These are phyloP conservation scores for Ochropleura plecta DNA, from an alignment of 2,888 invertebrate species.

Conservation along the genomic window DNA sequence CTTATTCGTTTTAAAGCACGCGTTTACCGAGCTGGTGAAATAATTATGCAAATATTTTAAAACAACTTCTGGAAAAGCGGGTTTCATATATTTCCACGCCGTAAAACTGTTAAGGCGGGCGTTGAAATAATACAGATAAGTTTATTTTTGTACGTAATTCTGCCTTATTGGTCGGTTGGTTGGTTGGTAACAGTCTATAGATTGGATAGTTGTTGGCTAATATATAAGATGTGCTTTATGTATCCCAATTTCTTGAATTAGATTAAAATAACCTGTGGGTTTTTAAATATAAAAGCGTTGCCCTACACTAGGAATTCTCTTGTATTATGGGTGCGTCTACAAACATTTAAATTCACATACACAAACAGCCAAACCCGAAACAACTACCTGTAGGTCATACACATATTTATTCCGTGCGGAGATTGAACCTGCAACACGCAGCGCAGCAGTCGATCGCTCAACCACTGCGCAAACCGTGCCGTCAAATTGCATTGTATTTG, in stretches of 20 bases:
- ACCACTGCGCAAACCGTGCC: too few species aligned
- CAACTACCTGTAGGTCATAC: too few species aligned
- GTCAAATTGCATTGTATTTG: not conserved
- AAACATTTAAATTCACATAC: too few species aligned
- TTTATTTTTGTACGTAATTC: not conserved
- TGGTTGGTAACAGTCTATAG: not conserved
- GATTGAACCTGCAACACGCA: too few species aligned
- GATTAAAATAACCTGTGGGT: not conserved
- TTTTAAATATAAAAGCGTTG: too few species aligned
- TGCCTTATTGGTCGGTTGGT: not conserved
- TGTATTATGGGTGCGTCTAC: too few species aligned
- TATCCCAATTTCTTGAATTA: not conserved
- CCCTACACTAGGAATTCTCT: too few species aligned
- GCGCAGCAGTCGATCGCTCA: too few species aligned
- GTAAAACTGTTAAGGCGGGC: conserved; percentile 25
- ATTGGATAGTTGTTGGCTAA: not conserved
- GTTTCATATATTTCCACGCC: conserved; percentile 22
- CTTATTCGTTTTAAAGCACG: conserved; percentile 1
- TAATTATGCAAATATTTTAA: conserved; percentile 45
- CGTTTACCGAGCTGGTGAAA: not conserved
- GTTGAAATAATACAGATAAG: conserved; percentile 3
- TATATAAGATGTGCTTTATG: not conserved
- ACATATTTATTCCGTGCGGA: too few species aligned
- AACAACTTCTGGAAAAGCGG: conserved; percentile 25
- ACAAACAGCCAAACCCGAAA: too few species aligned